phyloP scores from a whole-genome alignment of 2,113 vertebrate species.

The Meles meles region DNA sequence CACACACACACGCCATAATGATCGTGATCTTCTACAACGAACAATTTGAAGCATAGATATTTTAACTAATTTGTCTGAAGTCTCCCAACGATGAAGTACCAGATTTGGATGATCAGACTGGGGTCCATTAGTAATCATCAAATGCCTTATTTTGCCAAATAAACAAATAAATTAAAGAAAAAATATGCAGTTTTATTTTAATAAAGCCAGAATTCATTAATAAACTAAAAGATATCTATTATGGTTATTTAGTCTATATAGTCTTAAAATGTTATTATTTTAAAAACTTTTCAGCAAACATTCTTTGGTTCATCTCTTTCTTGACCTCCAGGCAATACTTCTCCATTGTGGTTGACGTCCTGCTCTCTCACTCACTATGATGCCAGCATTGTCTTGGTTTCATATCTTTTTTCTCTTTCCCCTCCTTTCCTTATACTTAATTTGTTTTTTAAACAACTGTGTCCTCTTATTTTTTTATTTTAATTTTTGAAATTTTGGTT shows the following conservation, averaged over 20 bases:
- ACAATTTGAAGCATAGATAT: neutral
- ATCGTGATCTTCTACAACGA: neutral
- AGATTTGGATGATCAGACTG: neutral
- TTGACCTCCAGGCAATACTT: neutral
- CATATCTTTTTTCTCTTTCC: neutral
- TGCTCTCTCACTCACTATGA: neutral
- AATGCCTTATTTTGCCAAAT: neutral
- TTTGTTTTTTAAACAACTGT: neutral
- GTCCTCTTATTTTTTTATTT: neutral
- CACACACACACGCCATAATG: neutral
- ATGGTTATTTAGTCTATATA: neutral
- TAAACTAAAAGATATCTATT: neutral
- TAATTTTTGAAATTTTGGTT: neutral
- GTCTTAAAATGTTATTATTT: neutral
- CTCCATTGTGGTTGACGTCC: neutral
- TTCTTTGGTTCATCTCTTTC: neutral
- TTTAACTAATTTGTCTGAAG: neutral
- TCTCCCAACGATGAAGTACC: neutral
- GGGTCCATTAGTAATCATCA: neutral
- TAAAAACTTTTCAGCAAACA: neutral
- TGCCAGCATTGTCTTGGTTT: neutral
- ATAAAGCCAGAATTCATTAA: neutral
- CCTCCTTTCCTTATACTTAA: neutral
- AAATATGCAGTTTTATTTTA: neutral
- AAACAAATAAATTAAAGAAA: neutral